phyloP scores from a whole-genome alignment of 2,888 invertebrate genomes.

The Andrena bucephala region DNA sequence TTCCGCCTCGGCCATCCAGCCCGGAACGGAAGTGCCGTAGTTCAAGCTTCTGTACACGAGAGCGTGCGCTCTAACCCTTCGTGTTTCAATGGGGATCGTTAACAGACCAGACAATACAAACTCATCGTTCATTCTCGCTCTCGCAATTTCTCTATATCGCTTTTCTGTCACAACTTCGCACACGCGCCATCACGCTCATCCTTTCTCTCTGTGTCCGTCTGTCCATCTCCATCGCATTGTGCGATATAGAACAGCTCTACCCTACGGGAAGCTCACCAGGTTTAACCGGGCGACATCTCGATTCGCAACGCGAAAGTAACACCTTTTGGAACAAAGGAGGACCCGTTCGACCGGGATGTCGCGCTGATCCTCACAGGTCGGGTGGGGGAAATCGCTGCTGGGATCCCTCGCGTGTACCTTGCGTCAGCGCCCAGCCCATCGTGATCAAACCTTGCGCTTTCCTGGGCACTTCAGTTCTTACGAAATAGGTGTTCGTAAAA shows the following conservation, averaged over 20 bases:
- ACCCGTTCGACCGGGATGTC: neutral
- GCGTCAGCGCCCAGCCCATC: neutral
- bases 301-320: constrained; percentile 9
- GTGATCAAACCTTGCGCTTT: neutral
- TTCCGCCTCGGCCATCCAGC: neutral
- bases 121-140: constrained; percentile 11
- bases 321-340: neutral
- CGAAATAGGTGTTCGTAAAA: neutral
- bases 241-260: constrained; percentile 38
- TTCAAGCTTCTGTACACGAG: neutral
- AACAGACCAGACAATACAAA: constrained; percentile 35
- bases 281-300: constrained; percentile 6
- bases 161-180: constrained; percentile 23
- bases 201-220: constrained; percentile 74
- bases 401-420: neutral
- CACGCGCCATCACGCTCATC: constrained; percentile 37
- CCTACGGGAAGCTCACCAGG: neutral
- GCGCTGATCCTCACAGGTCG: neutral
- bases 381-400: neutral
- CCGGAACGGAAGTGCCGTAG: neutral
- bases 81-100: constrained; percentile 28
- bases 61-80: neutral
- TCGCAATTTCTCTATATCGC: neutral
- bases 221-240: constrained; percentile 71
- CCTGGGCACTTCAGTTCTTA: neutral